Percentiles rank a stretch among this genome's conserved stretches.
Evolutionary conservation across 2,113 vertebrate species (phyloP).

Genomic region (Caranx melampygus): DNA sequence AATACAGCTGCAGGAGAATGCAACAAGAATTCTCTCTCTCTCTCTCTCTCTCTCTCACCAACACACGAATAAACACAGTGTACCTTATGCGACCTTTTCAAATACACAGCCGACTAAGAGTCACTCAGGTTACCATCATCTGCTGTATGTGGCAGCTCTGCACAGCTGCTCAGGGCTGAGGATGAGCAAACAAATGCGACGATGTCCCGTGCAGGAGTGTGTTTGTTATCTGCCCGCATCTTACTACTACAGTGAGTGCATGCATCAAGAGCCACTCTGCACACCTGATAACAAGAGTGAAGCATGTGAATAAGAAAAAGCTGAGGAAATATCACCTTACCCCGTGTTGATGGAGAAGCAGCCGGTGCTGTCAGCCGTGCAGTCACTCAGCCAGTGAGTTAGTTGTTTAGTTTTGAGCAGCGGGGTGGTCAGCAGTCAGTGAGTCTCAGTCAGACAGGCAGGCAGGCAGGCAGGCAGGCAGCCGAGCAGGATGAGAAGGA

Average conservation of each 20-base stretch:
- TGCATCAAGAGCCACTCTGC: conserved; percentile 30
- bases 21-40: not conserved
- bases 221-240: conserved; percentile 20
- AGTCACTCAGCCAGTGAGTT: not conserved
- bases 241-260: conserved; percentile 32
- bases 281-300: conserved; percentile 10
- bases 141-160: not conserved
- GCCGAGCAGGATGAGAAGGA: conserved; percentile 61
- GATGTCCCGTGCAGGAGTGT: conserved; percentile 57
- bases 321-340: conserved; percentile 36
- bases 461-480: not conserved
- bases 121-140: not conserved
- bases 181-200: not conserved
- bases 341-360: conserved; percentile 26
- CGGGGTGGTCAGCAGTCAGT: not conserved
- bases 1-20: conserved; percentile 9
- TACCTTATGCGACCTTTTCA: not conserved
- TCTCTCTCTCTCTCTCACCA: not conserved
- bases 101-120: not conserved
- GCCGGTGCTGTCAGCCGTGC: conserved; percentile 8
- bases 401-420: not conserved
- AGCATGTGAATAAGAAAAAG: not conserved
- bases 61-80: not conserved
- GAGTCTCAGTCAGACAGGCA: not conserved
- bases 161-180: not conserved